phyloP scores from a whole-genome alignment of 2,888 invertebrate genomes.

The Electrophaes corylata region DNA sequence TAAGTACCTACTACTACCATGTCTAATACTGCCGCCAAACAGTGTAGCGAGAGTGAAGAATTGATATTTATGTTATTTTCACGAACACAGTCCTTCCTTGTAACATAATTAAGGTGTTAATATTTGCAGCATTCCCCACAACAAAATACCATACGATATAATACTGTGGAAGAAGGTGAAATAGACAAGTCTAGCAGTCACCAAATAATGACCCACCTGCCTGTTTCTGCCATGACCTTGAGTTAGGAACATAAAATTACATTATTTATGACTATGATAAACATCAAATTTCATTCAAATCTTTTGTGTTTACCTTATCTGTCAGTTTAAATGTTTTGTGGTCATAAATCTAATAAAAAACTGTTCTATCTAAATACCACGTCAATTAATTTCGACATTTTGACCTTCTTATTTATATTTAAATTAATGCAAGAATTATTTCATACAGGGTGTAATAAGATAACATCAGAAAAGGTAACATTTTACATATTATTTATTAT shows the following conservation, averaged over 20 bases:
- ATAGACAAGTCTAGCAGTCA: too few species aligned
- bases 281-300: not conserved
- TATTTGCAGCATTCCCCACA: too few species aligned
- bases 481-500: too few species aligned
- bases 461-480: too few species aligned
- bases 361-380: not conserved
- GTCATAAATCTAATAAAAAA: not conserved
- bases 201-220: not conserved
- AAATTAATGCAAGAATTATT: not conserved
- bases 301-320: not conserved
- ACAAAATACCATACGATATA: too few species aligned
- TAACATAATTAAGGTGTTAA: too few species aligned
- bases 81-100: too few species aligned
- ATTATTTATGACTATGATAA: not conserved
- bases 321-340: not conserved
- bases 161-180: too few species aligned
- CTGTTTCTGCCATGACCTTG: not conserved
- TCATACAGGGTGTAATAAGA: not conserved
- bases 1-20: too few species aligned
- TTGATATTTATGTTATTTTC: too few species aligned
- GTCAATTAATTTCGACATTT: not conserved
- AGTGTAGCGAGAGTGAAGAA: too few species aligned
- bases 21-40: too few species aligned
- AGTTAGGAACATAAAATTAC: not conserved
- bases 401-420: not conserved